phyloP scores from a whole-genome alignment of 2,113 vertebrate species.

The Hippocampus zosterae region DNA sequence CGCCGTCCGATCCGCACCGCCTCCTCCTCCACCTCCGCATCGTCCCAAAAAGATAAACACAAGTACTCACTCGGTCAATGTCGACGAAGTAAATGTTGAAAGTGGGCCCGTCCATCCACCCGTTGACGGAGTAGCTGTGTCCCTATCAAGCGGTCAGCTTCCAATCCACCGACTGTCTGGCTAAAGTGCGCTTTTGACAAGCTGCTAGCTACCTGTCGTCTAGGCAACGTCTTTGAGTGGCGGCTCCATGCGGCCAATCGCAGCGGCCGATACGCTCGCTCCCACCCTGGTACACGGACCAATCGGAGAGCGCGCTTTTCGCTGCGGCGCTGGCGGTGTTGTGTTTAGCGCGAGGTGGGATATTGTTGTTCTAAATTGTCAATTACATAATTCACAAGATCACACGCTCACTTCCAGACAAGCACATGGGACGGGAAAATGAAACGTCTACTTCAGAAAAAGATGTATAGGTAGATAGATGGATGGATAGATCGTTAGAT shows the following conservation, averaged over 20 bases:
- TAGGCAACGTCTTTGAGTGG: conserved; percentile 65
- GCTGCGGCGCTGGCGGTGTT: conserved; percentile 43
- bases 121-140: conserved; percentile 57
- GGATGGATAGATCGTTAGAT: no score
- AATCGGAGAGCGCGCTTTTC: neutral
- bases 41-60: neutral
- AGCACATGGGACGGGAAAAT: conserved; percentile 3
- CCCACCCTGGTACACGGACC: conserved; percentile 61
- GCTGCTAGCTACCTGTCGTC: conserved; percentile 42
- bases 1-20: neutral
- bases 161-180: conserved; percentile 57
- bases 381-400: conserved; percentile 59
- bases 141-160: conserved; percentile 67
- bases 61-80: conserved; percentile 60
- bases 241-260: conserved; percentile 50
- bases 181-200: conserved; percentile 54
- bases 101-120: conserved; percentile 51
- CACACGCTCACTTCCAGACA: conserved; percentile 22
- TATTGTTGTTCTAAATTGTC: conserved; percentile 61
- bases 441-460: neutral
- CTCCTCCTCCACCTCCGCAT: neutral
- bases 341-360: conserved; percentile 47
- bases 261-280: neutral
- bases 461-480: no score
- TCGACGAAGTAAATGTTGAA: conserved; percentile 26